Base-by-base conservation (phyloP, 2,888 invertebrate species). In the Drosophila buzzatii region DNA sequence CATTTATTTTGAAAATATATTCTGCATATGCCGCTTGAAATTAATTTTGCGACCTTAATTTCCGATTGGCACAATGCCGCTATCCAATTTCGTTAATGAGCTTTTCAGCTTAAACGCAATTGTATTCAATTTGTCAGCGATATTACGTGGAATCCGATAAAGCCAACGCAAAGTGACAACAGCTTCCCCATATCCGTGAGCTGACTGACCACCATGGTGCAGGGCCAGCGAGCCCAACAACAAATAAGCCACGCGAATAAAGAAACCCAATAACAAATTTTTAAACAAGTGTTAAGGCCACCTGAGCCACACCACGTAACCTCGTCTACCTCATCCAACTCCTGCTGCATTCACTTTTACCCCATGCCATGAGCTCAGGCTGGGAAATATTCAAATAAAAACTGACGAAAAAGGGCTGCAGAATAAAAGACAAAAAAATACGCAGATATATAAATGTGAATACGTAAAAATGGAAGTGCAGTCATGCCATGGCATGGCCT, bases 51-150 rank as follows among this genome's bases (percentile, higher is more conserved):
- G 81, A 73, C 78, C 79, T 79, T 81, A 69, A 67, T 73, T 61
- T 67, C 47, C 66, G 57, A 62, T 62, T 42, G 69, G 23, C 52
- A 51, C 64, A 37, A 31, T 47, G 63, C n/a, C 52, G 70, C 56
- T 89, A 87, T 87, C 78, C 85, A 89, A 87, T 87, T 88, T 83
- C 78, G 72, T 82, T 87, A 87, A 87, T 87, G 85, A 89, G 88
- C 83, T 87, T 87, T 87, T 89, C 86, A 68, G 86, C 86, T 87
- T 88, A 88, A 83, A 64, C 74, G 67, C 85, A 89, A 85, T 89
- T 88, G 85, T 83, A 87, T 87, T 87, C 86, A 89, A 87, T 87
- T 87, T 87, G 90, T 80, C 85, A 81, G 76, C 74, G 72, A 89
- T 88, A 89, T 88, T 76, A 87, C 81, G 72, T 72, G 70, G 70